A percentile compares a stretch with the other conserved stretches of the same genome.
These are phyloP conservation scores for Bombylius discolor DNA, from an alignment of 2,888 invertebrate species.

Conservation along the genomic window DNA sequence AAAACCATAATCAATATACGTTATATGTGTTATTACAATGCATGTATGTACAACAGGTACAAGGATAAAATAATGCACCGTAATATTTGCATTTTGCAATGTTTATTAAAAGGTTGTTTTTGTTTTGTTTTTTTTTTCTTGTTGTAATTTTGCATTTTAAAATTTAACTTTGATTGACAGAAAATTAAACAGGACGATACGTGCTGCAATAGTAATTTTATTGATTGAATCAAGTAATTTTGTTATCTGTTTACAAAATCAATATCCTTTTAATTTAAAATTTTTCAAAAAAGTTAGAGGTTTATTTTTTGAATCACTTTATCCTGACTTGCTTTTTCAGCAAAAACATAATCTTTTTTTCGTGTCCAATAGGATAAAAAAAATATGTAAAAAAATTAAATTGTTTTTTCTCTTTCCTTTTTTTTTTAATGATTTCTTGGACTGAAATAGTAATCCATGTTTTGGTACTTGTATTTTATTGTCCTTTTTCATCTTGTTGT, in stretches of 20 bases:
- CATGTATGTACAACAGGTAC: neutral
- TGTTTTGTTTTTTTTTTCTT: too few relatives aligned
- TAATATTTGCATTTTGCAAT: constrained; percentile 5
- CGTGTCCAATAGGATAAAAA: too few relatives aligned
- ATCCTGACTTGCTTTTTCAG: too few relatives aligned
- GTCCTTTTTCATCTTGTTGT: neutral
- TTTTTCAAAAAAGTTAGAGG: too few relatives aligned
- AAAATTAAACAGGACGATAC: constrained; percentile 1
- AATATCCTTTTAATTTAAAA: too few relatives aligned
- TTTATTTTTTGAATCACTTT: too few relatives aligned
- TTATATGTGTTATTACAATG: constrained; percentile 1
- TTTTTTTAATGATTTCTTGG: neutral
- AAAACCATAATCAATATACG: constrained; percentile 3
- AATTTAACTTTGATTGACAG: constrained; percentile 3
- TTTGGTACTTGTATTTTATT: neutral
- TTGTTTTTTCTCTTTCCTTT: neutral
- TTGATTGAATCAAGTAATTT: too few relatives aligned
- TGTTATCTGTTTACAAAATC: too few relatives aligned
- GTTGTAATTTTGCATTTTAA: neutral
- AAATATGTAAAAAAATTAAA: neutral
- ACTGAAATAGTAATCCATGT: neutral
- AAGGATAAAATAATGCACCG: neutral
- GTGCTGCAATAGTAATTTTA: constrained; percentile 1
- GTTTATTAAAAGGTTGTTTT: constrained; percentile 7
- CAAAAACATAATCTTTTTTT: too few relatives aligned